Conservation (phyloP, 1,140 invertebrate species). For the Atta texana region DNA sequence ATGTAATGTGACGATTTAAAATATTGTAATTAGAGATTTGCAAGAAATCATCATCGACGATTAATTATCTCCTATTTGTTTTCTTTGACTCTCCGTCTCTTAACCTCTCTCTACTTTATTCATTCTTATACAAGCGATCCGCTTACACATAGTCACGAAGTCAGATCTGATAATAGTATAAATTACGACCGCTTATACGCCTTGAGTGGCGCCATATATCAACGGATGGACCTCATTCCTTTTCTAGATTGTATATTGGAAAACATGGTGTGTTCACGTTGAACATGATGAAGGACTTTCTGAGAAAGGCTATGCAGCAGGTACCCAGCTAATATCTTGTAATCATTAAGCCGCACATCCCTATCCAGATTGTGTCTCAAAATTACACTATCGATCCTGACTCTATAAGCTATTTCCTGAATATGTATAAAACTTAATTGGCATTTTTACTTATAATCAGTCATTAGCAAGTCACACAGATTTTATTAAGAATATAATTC, state of each 20-base stretch:
- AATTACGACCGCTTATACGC: constrained; percentile 77
- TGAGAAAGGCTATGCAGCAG: constrained; percentile 40
- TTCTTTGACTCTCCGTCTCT: neutral
- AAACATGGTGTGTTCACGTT: constrained; percentile 77
- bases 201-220: constrained; percentile 77
- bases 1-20: neutral
- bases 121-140: constrained; percentile 46
- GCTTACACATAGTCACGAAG: constrained; percentile 67
- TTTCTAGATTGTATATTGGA: constrained; percentile 78
- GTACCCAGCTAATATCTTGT: constrained; percentile 67
- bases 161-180: constrained; percentile 76
- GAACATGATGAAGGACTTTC: constrained; percentile 74
- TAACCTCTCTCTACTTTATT: constrained; percentile 3
- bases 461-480: neutral
- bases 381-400: constrained; percentile 56
- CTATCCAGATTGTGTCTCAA: constrained; percentile 33
- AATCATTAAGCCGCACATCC: constrained; percentile 72
- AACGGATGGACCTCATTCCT: constrained; percentile 73
- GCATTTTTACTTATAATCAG: neutral
- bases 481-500: neutral
- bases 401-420: constrained; percentile 1
- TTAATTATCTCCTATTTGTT: constrained; percentile 7
- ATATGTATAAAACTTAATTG: neutral
- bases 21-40: constrained; percentile 4
- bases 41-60: constrained; percentile 24